Percentiles rank a stretch among this genome's conserved stretches.
Evolutionary conservation across 2,888 invertebrate genomes (phyloP).

Genomic region (Caenorhabditis angaria): DNA sequence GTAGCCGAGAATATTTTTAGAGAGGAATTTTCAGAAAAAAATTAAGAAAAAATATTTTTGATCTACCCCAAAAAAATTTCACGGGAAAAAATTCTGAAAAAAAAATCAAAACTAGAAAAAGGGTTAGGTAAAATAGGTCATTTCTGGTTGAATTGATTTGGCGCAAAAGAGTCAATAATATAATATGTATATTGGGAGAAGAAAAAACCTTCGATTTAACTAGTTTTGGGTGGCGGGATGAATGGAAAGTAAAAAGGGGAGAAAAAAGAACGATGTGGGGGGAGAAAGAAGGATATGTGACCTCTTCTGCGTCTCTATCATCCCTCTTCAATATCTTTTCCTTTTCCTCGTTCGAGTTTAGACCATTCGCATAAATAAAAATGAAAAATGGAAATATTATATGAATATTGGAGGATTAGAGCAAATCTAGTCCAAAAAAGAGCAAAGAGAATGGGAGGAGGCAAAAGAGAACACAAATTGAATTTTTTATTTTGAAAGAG

Average conservation of each 20-base stretch:
- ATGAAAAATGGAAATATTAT: too few relatives aligned
- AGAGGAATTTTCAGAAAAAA: too few relatives aligned
- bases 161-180: conserved; percentile 1
- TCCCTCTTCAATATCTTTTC: background rate
- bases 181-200: too few relatives aligned
- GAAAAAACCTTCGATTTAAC: conserved; percentile 4
- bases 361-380: conserved; percentile 1
- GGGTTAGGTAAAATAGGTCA: background rate
- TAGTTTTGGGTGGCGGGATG: conserved; percentile 11
- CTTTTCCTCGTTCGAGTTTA: background rate
- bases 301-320: conserved; percentile 16
- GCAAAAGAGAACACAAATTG: conserved; percentile 17
- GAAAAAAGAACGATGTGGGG: too few relatives aligned
- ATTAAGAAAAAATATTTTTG: too few relatives aligned
- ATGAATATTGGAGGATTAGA: conserved; percentile 1
- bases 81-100: background rate
- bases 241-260: background rate
- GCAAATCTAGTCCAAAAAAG: background rate
- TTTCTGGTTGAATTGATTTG: background rate
- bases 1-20: too few relatives aligned
- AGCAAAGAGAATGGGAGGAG: conserved; percentile 8
- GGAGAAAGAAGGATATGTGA: conserved; percentile 29
- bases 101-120: background rate
- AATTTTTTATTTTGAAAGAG: conserved; percentile 10
- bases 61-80: too few relatives aligned